Conservation (phyloP, 2,888 invertebrate species). For the Callosobruchus maculatus region DNA sequence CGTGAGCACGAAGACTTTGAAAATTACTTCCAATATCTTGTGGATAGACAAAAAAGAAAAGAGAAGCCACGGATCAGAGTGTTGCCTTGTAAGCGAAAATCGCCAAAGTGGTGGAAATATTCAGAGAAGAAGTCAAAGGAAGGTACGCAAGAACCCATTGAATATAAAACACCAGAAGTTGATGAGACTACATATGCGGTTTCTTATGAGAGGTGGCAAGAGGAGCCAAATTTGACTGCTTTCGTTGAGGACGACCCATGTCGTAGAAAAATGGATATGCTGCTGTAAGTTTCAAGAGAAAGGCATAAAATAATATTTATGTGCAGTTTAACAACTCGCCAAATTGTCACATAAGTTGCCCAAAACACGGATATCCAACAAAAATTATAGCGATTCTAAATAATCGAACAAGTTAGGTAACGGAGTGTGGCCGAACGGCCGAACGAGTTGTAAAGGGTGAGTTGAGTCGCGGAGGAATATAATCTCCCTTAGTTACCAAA, state of each 20-base stretch:
- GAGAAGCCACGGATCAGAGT: slow-evolving; percentile 25
- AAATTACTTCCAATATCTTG: slow-evolving; percentile 18
- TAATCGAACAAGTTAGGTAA: no score
- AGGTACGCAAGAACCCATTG: not conserved
- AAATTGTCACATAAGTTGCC: no score
- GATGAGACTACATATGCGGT: slow-evolving; percentile 1
- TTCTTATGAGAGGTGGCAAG: slow-evolving; percentile 50
- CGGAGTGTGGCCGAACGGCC: no score
- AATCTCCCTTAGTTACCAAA: no score
- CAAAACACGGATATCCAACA: no score
- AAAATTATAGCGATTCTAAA: no score
- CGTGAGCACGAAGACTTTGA: slow-evolving; percentile 30
- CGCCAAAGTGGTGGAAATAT: slow-evolving; percentile 41
- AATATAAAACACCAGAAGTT: not conserved
- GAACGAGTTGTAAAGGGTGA: no score
- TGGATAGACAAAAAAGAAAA: slow-evolving; percentile 24
- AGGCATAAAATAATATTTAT: not conserved
- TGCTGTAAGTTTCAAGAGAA: slow-evolving; percentile 31
- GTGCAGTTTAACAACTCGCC: no score
- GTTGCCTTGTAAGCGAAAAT: slow-evolving; percentile 27
- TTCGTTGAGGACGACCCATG: slow-evolving; percentile 38
- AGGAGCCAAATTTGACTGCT: slow-evolving; percentile 52
- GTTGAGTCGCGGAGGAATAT: no score
- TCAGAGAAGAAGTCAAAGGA: slow-evolving; percentile 5
- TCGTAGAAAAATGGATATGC: slow-evolving; percentile 38